phyloP scores from a whole-genome alignment of 2,888 invertebrate genomes.

The Agriopis aurantiaria region DNA sequence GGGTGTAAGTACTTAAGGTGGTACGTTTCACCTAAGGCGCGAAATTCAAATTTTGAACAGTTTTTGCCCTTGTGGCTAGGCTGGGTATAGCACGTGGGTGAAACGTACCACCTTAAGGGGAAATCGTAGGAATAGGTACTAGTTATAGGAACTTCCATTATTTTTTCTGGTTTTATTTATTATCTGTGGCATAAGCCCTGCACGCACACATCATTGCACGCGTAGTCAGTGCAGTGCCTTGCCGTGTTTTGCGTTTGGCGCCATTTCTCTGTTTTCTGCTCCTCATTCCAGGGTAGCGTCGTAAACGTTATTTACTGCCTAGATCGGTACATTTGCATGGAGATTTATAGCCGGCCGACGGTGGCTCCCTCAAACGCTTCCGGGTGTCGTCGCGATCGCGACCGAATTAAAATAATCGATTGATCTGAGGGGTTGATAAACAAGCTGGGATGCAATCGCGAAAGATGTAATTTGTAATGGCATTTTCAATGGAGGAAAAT shows the following conservation, averaged over 20 bases:
- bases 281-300: constrained; percentile 54
- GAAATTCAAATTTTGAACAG: no score
- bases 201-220: no score
- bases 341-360: constrained; percentile 72
- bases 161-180: no score
- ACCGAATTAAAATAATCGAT: constrained; percentile 46
- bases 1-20: no score
- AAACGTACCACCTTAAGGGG: no score
- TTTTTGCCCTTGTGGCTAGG: no score
- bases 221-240: no score
- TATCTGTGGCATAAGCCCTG: no score
- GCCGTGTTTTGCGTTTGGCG: neutral
- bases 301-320: constrained; percentile 75
- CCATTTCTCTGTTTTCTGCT: neutral
- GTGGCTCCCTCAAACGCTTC: constrained; percentile 58
- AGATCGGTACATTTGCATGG: constrained; percentile 74
- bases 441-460: constrained; percentile 26
- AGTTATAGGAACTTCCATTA: no score
- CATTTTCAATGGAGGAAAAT: neutral
- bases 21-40: no score
- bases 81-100: no score
- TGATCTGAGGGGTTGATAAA: constrained; percentile 30
- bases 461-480: neutral
- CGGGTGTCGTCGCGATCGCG: constrained; percentile 43
- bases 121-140: no score